phyloP scores from a whole-genome alignment of 2,888 invertebrate genomes.

The Eristalinus aeneus region DNA sequence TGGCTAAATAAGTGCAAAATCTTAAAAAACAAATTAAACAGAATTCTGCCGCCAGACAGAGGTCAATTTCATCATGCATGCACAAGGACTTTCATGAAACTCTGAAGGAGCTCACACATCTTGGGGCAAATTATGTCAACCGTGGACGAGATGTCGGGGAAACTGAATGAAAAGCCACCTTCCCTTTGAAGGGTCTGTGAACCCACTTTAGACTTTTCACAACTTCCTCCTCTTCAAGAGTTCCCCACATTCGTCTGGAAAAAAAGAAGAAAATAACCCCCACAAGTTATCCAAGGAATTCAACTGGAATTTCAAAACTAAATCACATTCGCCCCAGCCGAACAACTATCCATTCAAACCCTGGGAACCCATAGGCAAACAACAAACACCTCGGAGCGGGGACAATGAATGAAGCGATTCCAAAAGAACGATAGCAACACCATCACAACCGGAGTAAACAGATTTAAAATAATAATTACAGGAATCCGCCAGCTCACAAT shows the following conservation, averaged over 20 bases:
- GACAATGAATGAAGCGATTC: neutral
- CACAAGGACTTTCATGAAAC: neutral
- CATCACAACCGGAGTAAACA: constrained; percentile 45
- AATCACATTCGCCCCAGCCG: neutral
- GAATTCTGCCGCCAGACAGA: neutral
- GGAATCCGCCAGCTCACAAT: constrained; percentile 29
- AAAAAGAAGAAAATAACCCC: neutral
- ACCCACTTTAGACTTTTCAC: neutral
- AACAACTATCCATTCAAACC: neutral
- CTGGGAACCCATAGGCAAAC: neutral
- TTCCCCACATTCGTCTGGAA: neutral
- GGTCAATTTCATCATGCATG: neutral
- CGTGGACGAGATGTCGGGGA: neutral
- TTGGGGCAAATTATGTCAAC: neutral
- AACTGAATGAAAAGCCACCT: neutral
- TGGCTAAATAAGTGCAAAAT: neutral
- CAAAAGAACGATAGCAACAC: constrained; percentile 14
- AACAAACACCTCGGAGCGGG: neutral
- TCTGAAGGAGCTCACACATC: neutral
- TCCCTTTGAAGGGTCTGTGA: neutral
- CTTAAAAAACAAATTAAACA: neutral
- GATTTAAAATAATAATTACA: constrained; percentile 63
- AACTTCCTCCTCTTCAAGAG: neutral
- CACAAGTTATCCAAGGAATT: too few relatives aligned
- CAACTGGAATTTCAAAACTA: neutral